phyloP scores from a whole-genome alignment of 2,888 invertebrate genomes.

The Eilema depressum region DNA sequence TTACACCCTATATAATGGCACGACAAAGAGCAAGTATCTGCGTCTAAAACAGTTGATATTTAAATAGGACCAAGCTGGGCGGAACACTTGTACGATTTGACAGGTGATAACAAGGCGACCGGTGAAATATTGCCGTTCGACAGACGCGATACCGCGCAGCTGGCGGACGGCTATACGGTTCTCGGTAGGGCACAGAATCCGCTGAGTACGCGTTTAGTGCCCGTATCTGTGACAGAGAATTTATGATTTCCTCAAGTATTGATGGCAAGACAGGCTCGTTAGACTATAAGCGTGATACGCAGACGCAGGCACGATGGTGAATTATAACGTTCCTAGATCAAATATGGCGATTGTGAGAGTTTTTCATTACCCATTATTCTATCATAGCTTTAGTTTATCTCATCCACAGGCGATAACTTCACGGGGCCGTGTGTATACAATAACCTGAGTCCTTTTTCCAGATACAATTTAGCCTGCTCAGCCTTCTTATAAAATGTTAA shows the following conservation, averaged over 20 bases:
- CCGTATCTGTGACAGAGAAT: slow-evolving; percentile 49
- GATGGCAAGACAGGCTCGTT: slow-evolving; percentile 28
- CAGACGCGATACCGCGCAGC: slow-evolving; percentile 71
- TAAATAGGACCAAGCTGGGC: slow-evolving; percentile 79
- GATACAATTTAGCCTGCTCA: no score
- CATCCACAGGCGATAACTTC: neutral
- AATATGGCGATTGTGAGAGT: neutral
- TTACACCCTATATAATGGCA: slow-evolving; percentile 56
- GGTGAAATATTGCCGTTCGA: slow-evolving; percentile 78
- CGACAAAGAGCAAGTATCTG: slow-evolving; percentile 70
- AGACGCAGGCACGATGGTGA: no score
- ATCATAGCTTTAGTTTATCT: neutral
- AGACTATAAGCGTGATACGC: neutral
- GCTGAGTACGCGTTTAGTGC: slow-evolving; percentile 47
- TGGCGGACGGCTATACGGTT: slow-evolving; percentile 62
- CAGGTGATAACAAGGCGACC: slow-evolving; percentile 78
- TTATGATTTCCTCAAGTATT: slow-evolving; percentile 48
- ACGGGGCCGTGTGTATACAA: neutral
- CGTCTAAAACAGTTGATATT: slow-evolving; percentile 79
- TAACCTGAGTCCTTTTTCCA: no score
- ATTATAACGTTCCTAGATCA: neutral
- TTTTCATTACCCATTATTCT: neutral
- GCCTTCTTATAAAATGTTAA: no score
- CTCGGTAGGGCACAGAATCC: slow-evolving; percentile 49
- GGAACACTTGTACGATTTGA: slow-evolving; percentile 85